These are phyloP conservation scores for Actinopyga echinites DNA, from an alignment of 53 echinoderm and acorn worm species.

Conservation along the genomic window DNA sequence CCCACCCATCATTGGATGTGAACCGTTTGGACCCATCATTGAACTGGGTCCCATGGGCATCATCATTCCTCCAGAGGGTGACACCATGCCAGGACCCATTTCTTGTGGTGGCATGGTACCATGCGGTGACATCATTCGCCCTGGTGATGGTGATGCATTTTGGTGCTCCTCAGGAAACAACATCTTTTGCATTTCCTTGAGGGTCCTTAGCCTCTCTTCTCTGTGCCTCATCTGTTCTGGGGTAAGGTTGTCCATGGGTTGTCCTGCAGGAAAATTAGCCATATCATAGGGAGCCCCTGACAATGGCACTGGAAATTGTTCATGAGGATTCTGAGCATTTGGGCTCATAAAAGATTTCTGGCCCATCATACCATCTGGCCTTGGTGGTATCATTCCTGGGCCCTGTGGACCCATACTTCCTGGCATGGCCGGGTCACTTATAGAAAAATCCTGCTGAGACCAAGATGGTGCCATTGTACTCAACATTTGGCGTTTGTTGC, in stretches of 20 bases:
- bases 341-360: slow-evolving; percentile 74
- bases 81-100: slow-evolving; percentile 62
- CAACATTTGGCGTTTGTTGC: slow-evolving; percentile 72
- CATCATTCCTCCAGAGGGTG: slow-evolving; percentile 70
- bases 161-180: slow-evolving; percentile 94
- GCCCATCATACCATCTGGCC: slow-evolving; percentile 56
- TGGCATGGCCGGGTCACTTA: slow-evolving; percentile 66
- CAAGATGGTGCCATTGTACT: slow-evolving; percentile 65
- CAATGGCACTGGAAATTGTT: slow-evolving; percentile 35
- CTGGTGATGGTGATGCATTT: slow-evolving; percentile 76
- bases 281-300: slow-evolving; percentile 72
- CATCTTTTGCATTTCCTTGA: slow-evolving; percentile 92
- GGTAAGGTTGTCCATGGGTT: slow-evolving; percentile 90
- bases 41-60: slow-evolving; percentile 71
- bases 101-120: slow-evolving; percentile 55
- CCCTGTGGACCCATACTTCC: slow-evolving; percentile 49
- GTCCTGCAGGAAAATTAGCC: slow-evolving; percentile 70
- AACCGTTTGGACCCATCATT: slow-evolving; percentile 82
- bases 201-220: slow-evolving; percentile 77
- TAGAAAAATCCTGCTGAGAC: slow-evolving; percentile 61
- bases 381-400: slow-evolving; percentile 68
- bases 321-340: slow-evolving; percentile 56
- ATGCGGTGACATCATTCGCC: slow-evolving; percentile 81
- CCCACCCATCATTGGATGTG: slow-evolving; percentile 66
- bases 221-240: slow-evolving; percentile 91